Conservation (phyloP, 2,888 invertebrate species). For the Ferrisia virgata region DNA sequence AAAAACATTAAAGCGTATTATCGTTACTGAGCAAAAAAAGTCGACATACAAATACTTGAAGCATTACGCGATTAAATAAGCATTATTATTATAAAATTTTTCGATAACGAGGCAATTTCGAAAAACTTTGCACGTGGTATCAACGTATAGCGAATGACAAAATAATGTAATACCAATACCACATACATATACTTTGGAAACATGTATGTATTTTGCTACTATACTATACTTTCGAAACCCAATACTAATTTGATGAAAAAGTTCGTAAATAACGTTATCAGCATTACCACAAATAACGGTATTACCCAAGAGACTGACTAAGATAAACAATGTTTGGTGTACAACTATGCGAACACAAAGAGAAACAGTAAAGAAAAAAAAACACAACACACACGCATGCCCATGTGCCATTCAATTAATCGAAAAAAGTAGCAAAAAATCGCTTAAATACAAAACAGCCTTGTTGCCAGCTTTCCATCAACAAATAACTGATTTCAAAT, state of each 20-base stretch:
- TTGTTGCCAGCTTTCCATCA: conserved; percentile 6
- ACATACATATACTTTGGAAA: background rate
- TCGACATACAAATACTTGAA: background rate
- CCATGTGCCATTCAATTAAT: conserved; percentile 13
- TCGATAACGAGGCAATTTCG: background rate
- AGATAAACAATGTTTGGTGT: conserved; percentile 1
- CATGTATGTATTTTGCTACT: too few relatives aligned
- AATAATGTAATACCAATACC: background rate
- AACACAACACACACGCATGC: background rate
- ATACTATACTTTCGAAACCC: background rate
- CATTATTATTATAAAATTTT: background rate
- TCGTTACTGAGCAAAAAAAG: background rate
- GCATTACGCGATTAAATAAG: background rate
- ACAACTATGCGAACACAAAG: background rate
- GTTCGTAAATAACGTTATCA: conserved; percentile 30
- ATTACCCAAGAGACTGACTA: conserved; percentile 13
- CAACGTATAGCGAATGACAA: background rate
- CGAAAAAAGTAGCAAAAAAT: background rate
- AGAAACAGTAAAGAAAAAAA: background rate
- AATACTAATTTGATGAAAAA: background rate
- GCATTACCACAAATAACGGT: background rate
- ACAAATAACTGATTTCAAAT: background rate
- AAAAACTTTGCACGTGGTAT: background rate
- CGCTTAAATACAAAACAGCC: background rate
- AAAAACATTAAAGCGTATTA: background rate